A percentile compares a stretch with the other conserved stretches of the same genome.
These are phyloP conservation scores for Lacanobia wlatinum DNA, from an alignment of 2,888 invertebrate species.

Conservation along the genomic window DNA sequence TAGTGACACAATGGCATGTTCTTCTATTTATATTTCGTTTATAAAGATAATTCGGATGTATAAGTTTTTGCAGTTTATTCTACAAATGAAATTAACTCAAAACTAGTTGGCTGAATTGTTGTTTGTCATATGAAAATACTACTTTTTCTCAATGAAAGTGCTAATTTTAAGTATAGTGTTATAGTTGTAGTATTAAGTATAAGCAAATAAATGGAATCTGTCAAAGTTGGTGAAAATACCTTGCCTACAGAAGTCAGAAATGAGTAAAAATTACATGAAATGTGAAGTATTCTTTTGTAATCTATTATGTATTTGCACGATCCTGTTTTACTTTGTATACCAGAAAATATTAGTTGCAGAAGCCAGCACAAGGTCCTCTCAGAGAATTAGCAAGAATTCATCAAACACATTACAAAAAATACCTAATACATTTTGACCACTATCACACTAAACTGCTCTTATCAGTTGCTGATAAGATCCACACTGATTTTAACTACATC, in stretches of 20 bases:
- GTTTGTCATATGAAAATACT: background rate
- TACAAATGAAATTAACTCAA: background rate
- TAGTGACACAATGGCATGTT: background rate
- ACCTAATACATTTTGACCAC: conserved; percentile 7
- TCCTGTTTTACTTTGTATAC: background rate
- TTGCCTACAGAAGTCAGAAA: background rate
- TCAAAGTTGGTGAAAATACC: too few relatives aligned
- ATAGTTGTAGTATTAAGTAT: too few relatives aligned
- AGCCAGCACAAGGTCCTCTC: background rate
- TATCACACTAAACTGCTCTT: background rate
- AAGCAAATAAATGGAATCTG: background rate
- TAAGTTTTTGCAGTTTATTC: background rate
- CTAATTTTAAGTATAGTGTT: too few relatives aligned
- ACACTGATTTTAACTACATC: conserved; percentile 12
- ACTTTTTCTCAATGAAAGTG: background rate
- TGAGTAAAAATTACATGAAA: background rate
- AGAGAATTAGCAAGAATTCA: background rate
- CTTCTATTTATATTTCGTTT: background rate
- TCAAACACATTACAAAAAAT: background rate
- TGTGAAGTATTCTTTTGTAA: background rate
- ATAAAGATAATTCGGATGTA: background rate
- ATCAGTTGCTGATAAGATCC: background rate
- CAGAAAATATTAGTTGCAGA: background rate
- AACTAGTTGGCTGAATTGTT: background rate
- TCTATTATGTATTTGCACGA: background rate